Evolutionary conservation across 2,888 invertebrate species (phyloP).

Genomic region (Halictus ligatus): DNA sequence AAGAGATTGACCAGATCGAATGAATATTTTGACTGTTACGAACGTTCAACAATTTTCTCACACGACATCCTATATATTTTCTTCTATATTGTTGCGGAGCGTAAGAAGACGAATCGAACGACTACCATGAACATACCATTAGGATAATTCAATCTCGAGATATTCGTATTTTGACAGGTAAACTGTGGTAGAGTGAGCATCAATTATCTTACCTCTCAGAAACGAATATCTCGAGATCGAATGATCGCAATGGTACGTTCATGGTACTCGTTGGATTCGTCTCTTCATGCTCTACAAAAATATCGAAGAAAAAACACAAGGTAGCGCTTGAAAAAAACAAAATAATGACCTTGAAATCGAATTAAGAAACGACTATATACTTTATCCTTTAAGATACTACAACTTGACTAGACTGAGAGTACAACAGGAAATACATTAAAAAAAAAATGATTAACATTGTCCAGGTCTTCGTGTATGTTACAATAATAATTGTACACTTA

Average conservation of each 20-base stretch:
- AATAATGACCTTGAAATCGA: no score
- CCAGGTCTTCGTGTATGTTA: not conserved
- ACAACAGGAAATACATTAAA: no score
- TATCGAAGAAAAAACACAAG: not conserved
- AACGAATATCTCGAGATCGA: not conserved
- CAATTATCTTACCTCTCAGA: not conserved
- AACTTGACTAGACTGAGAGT: not conserved
- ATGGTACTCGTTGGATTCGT: not conserved
- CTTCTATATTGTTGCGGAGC: not conserved
- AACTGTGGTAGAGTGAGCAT: no score
- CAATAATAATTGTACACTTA: no score
- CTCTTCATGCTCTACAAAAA: not conserved
- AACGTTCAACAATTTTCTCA: no score
- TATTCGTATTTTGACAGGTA: not conserved
- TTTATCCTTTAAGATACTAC: no score
- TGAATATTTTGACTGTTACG: no score
- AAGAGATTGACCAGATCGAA: no score
- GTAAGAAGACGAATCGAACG: not conserved
- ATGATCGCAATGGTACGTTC: not conserved
- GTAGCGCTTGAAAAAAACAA: not conserved
- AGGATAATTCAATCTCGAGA: not conserved
- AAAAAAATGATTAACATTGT: no score
- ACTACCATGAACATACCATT: not conserved
- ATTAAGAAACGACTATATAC: not conserved
- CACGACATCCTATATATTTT: not conserved